phyloP scores from a whole-genome alignment of 2,113 vertebrate genomes.

The Tychaedon coryphoeus region DNA sequence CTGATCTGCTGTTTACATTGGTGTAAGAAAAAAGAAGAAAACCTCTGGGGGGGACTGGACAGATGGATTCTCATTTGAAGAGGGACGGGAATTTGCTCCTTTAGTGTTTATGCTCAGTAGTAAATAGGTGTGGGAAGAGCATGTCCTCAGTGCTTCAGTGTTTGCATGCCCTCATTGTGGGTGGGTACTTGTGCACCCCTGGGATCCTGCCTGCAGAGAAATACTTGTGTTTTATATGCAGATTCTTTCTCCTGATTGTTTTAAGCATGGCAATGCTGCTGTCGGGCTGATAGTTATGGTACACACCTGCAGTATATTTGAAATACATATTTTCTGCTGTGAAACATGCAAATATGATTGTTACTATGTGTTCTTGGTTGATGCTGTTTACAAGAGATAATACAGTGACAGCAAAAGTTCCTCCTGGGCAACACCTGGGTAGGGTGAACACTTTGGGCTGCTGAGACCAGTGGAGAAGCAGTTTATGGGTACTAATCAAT shows the following conservation, averaged over 20 bases:
- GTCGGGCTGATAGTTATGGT: not conserved
- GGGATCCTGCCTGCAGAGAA: not conserved
- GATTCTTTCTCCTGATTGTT: not conserved
- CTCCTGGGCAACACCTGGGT: not conserved
- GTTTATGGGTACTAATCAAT: not conserved
- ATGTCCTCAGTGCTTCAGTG: not conserved
- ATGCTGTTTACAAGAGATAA: not conserved
- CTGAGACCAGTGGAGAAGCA: not conserved
- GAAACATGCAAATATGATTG: not conserved
- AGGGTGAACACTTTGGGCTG: not conserved
- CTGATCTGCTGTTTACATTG: not conserved
- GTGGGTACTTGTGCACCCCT: not conserved
- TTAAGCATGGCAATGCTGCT: not conserved
- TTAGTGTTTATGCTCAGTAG: not conserved
- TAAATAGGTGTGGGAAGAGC: not conserved
- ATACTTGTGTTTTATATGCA: not conserved
- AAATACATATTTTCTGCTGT: conserved; percentile 37
- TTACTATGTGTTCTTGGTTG: not conserved
- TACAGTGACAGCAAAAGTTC: not conserved
- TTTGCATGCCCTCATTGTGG: not conserved
- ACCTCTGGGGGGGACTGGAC: not conserved
- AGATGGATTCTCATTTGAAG: not conserved
- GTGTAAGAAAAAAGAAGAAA: not conserved
- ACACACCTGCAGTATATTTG: not conserved
- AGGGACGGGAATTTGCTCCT: not conserved